Percentiles rank a stretch among this genome's conserved stretches.
Conservation (phyloP, 2,797 vertebrate species). For the Sebastes hubbsi region DNA sequence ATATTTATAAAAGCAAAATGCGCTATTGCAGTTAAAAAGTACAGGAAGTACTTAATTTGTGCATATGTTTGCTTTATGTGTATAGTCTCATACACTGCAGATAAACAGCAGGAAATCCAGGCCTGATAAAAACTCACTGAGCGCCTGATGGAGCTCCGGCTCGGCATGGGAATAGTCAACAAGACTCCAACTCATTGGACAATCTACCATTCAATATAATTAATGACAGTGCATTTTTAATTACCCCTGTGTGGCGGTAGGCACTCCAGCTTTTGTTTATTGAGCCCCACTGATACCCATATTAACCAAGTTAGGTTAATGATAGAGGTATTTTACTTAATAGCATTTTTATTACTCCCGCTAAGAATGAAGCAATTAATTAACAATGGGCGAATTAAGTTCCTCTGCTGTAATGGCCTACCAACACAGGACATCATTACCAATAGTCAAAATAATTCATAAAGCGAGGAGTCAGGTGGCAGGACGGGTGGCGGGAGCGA, state of each 20-base stretch:
- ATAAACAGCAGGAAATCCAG: conserved; percentile 40
- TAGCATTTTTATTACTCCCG: conserved; percentile 88
- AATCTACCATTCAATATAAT: conserved; percentile 74
- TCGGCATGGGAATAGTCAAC: conserved; percentile 56
- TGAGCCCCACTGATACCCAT: conserved; percentile 84
- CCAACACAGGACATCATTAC: conserved; percentile 84
- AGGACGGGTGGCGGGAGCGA: conserved; percentile 52
- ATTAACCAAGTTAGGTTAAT: conserved; percentile 89
- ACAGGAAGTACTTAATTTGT: conserved; percentile 13
- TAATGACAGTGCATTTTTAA: conserved; percentile 84
- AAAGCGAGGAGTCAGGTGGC: conserved; percentile 72
- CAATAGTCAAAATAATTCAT: conserved; percentile 82
- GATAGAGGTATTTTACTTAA: conserved; percentile 88
- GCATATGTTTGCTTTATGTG: neutral
- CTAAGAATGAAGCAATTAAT: conserved; percentile 85
- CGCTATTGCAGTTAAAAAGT: neutral
- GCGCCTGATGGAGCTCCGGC: conserved; percentile 37
- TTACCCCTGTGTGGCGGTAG: conserved; percentile 75
- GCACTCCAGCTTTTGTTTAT: conserved; percentile 84
- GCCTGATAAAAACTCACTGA: conserved; percentile 36
- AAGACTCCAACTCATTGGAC: conserved; percentile 68
- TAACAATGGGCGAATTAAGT: conserved; percentile 82
- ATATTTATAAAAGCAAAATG: conserved; percentile 16
- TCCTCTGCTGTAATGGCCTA: conserved; percentile 80
- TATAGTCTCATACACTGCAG: neutral